Conservation (phyloP, 2,888 invertebrate genomes). For the Busseola fusca region DNA sequence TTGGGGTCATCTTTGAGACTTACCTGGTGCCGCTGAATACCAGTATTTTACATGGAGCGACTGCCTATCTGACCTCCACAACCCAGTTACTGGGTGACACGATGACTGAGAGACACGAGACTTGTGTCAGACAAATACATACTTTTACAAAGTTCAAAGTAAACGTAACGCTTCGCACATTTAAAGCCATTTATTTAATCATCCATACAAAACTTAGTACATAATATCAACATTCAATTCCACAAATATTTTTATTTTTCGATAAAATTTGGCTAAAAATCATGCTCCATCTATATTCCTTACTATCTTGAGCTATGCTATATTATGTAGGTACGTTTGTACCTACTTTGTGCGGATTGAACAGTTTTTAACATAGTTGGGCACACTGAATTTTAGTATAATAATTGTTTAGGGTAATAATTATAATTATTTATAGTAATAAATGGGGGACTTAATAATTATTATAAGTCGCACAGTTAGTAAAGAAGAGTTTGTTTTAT, state of each 20-base stretch:
- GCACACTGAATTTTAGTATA: slow-evolving; percentile 43
- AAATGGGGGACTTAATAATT: slow-evolving; percentile 18
- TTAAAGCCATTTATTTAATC: slow-evolving; percentile 77
- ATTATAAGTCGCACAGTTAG: slow-evolving; percentile 3
- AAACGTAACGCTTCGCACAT: slow-evolving; percentile 59
- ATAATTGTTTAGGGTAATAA: slow-evolving; percentile 30
- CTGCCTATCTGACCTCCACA: too few relatives aligned
- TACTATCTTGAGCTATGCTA: slow-evolving; percentile 44
- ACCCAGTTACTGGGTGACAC: too few relatives aligned
- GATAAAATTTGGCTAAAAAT: slow-evolving; percentile 72
- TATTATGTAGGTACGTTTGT: slow-evolving; percentile 27
- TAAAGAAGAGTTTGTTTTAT: slow-evolving; percentile 1
- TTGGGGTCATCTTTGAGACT: too few relatives aligned
- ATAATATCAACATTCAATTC: slow-evolving; percentile 60
- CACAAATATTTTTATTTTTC: slow-evolving; percentile 58
- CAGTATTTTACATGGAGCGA: too few relatives aligned
- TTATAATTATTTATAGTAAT: slow-evolving; percentile 41
- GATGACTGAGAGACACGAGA: too few relatives aligned
- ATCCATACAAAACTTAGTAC: slow-evolving; percentile 74
- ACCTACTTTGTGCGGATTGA: slow-evolving; percentile 60
- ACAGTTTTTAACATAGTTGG: slow-evolving; percentile 49
- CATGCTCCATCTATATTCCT: slow-evolving; percentile 50
- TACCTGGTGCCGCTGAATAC: too few relatives aligned
- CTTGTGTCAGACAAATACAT: too few relatives aligned
- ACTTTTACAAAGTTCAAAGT: background rate